Evolutionary conservation across 1,140 invertebrate species (phyloP), one percentile per base, ranked within the genome.

Genomic region (Pseudachorutes palmiensis): DNA sequence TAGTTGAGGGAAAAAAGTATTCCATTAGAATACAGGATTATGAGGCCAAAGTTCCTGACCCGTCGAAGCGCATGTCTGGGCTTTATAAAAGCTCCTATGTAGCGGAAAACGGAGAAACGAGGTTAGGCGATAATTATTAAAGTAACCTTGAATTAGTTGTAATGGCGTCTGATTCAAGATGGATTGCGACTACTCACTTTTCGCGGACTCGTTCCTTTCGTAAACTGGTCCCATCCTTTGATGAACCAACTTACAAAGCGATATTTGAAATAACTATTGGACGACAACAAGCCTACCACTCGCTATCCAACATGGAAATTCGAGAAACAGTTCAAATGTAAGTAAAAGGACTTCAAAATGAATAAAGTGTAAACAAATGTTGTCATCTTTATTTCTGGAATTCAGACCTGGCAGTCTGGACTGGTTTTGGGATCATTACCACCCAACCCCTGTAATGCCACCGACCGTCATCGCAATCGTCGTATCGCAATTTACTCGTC

Each of bases 181-280:
- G 32, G 31, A 26, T 63, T 9, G 67, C 67, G 5, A 49, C 62
- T 16, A 68, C 67, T 28, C 67, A 68, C 12, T 64, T 64, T 48
- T 3, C 12, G 5, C 49, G 49, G 14, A 59, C 32, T 16, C 2
- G 63, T 12, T 62, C 36, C 0, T 92, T 92, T 0, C 81, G 91
- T 28, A 83, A 84, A 32, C 83, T 92, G 60, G 96, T 97, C 77
- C 94, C 94, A 0, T 95, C 92, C 76, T 94, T 95, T 78, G 93
- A 97, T 77, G 91, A 96, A 75, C 92, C 94, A 0, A 82, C 79
- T 1, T 85, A 89, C 69, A 97, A 96, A 80, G 83, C 85, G 0
- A 84, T 83, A 1, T 87, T 88, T 74, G 80, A 83, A 41, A 77
- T 90, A 0, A 85, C 81, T 22, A 81, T 90, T 0, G 81, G 83